These are phyloP conservation scores for Drosophila neonasuta DNA, from an alignment of 2,888 invertebrate genomes.

Conservation along the genomic window DNA sequence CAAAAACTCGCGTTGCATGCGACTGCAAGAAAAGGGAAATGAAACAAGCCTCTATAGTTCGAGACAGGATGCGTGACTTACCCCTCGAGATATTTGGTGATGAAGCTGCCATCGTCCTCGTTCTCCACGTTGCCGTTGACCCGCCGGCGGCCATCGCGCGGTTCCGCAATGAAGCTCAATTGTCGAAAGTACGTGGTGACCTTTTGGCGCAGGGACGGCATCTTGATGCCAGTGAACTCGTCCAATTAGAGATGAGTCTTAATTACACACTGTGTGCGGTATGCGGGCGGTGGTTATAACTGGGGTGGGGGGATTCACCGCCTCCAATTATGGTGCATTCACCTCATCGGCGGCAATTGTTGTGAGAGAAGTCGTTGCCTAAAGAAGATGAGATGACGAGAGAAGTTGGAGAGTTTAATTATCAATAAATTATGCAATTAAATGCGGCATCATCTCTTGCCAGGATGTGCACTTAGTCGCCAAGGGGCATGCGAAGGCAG, in stretches of 20 bases:
- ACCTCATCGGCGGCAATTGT: slow-evolving; percentile 64
- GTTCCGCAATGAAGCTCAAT: slow-evolving; percentile 86
- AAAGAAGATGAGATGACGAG: slow-evolving; percentile 24
- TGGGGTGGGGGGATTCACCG: slow-evolving; percentile 30
- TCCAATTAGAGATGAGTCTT: slow-evolving; percentile 46
- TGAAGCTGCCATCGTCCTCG: slow-evolving; percentile 85
- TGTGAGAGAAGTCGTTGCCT: slow-evolving; percentile 50
- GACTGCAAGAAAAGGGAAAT: slow-evolving; percentile 52
- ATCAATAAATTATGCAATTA: slow-evolving; percentile 76
- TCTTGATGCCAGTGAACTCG: slow-evolving; percentile 70
- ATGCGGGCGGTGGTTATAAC: neutral
- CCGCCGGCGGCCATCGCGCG: slow-evolving; percentile 82
- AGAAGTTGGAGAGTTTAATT: slow-evolving; percentile 55
- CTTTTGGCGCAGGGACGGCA: slow-evolving; percentile 88
- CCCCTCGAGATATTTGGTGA: slow-evolving; percentile 88
- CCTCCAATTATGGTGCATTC: slow-evolving; percentile 52
- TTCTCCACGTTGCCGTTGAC: slow-evolving; percentile 82
- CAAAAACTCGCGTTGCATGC: slow-evolving; percentile 80
- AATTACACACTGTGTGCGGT: slow-evolving; percentile 30
- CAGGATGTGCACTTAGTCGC: slow-evolving; percentile 62
- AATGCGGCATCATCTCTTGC: slow-evolving; percentile 34
- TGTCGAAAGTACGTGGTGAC: slow-evolving; percentile 89
- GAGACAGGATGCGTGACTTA: slow-evolving; percentile 78
- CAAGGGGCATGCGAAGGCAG: slow-evolving; percentile 28
- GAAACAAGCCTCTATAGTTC: neutral